These are phyloP conservation scores for Corbicula japonica DNA, from an alignment of 2,888 invertebrate genomes.

Conservation along the genomic window DNA sequence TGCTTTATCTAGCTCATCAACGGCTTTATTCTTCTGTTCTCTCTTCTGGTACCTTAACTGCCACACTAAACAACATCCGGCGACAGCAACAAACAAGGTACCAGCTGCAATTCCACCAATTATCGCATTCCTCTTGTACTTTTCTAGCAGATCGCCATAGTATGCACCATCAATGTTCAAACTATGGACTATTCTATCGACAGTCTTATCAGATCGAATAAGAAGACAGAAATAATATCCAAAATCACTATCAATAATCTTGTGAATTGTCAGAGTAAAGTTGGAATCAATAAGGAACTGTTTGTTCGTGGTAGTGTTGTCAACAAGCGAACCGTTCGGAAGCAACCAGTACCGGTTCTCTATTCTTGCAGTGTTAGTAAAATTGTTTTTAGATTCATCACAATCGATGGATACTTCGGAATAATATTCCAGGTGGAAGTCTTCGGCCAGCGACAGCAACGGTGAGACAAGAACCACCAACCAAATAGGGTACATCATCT, in stretches of 20 bases:
- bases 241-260: slow-evolving; percentile 75
- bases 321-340: slow-evolving; percentile 52
- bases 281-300: slow-evolving; percentile 13
- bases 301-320: slow-evolving; percentile 7
- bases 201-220: slow-evolving; percentile 44
- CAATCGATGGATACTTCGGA: slow-evolving; percentile 50
- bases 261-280: slow-evolving; percentile 53
- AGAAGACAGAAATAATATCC: slow-evolving; percentile 75
- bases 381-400: slow-evolving; percentile 42
- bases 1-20: slow-evolving; percentile 56
- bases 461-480: not conserved
- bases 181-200: slow-evolving; percentile 68
- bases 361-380: slow-evolving; percentile 20
- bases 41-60: slow-evolving; percentile 69
- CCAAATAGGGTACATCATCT: no score
- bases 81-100: slow-evolving; percentile 67
- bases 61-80: slow-evolving; percentile 71
- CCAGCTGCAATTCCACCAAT: slow-evolving; percentile 79
- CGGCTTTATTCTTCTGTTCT: slow-evolving; percentile 36
- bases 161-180: slow-evolving; percentile 78
- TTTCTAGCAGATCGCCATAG: slow-evolving; percentile 70
- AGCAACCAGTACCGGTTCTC: slow-evolving; percentile 61
- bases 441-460: not conserved
- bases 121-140: slow-evolving; percentile 76
- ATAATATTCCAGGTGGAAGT: slow-evolving; percentile 58